phyloP scores from a whole-genome alignment of 2,888 invertebrate genomes.

The Dugesia japonica region DNA sequence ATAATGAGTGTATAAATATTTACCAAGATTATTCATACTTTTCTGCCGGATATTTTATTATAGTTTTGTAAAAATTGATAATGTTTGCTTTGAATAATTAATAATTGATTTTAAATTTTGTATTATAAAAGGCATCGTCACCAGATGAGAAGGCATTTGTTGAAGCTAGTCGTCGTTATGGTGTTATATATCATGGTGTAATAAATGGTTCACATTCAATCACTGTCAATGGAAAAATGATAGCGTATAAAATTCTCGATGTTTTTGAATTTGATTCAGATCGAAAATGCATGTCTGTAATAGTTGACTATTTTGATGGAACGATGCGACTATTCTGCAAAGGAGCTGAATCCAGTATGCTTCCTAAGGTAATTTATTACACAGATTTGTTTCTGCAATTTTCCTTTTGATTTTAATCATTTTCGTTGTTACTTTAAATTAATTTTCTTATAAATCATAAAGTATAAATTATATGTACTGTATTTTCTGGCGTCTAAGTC shows the following conservation, averaged over 20 bases:
- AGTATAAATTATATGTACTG: too few relatives aligned
- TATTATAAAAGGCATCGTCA: constrained; percentile 53
- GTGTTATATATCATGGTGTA: constrained; percentile 51
- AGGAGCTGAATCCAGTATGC: constrained; percentile 64
- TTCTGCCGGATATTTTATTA: too few relatives aligned
- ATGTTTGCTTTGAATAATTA: background rate
- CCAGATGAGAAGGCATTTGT: constrained; percentile 86
- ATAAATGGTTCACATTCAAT: constrained; percentile 46
- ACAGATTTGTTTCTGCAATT: too few relatives aligned
- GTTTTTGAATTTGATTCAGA: constrained; percentile 68
- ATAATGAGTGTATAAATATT: too few relatives aligned
- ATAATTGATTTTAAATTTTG: background rate
- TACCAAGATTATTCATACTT: too few relatives aligned
- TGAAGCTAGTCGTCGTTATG: constrained; percentile 56
- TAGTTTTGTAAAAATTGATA: background rate
- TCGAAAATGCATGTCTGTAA: constrained; percentile 79
- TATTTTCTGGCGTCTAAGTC: too few relatives aligned
- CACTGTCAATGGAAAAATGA: constrained; percentile 45
- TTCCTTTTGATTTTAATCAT: too few relatives aligned
- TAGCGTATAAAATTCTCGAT: constrained; percentile 57
- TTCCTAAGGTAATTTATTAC: constrained; percentile 41
- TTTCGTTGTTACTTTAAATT: too few relatives aligned
- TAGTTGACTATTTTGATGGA: constrained; percentile 51
- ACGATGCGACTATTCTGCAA: constrained; percentile 53
- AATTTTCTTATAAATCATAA: too few relatives aligned